Evolutionary conservation across 2,113 vertebrate genomes (phyloP).

Genomic region (Pachycephala philippinensis): DNA sequence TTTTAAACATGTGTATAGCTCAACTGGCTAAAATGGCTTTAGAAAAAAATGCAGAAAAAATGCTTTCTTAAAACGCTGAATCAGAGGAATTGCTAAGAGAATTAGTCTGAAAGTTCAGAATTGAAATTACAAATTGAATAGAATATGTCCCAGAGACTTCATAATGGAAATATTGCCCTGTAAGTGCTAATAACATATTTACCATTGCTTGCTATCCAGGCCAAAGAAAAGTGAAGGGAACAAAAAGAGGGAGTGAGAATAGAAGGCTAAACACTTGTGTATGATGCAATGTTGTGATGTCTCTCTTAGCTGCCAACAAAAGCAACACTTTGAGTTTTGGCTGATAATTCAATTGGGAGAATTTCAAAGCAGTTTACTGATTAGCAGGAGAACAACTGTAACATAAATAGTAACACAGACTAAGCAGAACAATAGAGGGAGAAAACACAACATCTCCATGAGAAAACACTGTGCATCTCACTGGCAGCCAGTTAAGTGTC

Average conservation of each 20-base stretch:
- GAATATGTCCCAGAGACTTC: not conserved
- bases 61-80: not conserved
- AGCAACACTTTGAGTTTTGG: not conserved
- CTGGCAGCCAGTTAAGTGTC: not conserved
- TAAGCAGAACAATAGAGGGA: not conserved
- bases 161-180: not conserved
- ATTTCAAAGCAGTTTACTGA: constrained; percentile 13
- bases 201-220: not conserved
- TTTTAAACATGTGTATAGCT: not conserved
- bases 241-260: not conserved
- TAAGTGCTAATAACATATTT: not conserved
- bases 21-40: not conserved
- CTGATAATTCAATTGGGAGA: not conserved
- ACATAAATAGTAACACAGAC: not conserved
- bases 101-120: not conserved
- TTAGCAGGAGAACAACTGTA: not conserved
- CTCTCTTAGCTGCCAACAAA: constrained; percentile 12
- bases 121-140: not conserved
- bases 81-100: not conserved
- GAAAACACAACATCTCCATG: not conserved
- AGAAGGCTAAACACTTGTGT: not conserved
- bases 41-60: not conserved
- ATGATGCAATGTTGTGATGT: not conserved
- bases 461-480: not conserved
- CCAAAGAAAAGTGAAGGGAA: not conserved